phyloP scores from a whole-genome alignment of 2,113 vertebrate genomes.

The Lipotes vexillifer region DNA sequence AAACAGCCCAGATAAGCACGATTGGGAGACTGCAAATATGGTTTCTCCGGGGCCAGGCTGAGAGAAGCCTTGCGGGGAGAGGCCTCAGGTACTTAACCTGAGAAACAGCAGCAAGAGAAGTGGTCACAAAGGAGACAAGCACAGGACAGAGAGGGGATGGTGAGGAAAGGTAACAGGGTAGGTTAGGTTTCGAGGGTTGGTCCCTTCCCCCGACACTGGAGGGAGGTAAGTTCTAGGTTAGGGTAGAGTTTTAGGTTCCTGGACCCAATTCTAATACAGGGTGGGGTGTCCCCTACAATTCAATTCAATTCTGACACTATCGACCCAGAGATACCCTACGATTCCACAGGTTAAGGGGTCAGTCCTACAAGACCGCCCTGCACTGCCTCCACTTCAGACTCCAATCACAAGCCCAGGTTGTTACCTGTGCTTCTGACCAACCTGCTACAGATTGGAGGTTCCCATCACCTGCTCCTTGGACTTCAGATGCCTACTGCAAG shows the following conservation, averaged over 20 bases:
- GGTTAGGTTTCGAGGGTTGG: too few relatives aligned
- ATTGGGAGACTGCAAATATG: not conserved
- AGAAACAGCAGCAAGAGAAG: not conserved
- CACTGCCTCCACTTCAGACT: not conserved
- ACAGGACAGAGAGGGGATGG: not conserved
- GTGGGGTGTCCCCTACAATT: not conserved
- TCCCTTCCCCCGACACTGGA: not conserved
- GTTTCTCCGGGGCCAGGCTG: not conserved
- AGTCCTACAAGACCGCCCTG: not conserved
- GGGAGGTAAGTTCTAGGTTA: not conserved
- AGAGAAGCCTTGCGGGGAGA: rapidly evolving
- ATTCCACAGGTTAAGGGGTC: not conserved
- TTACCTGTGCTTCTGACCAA: not conserved
- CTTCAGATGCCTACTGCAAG: not conserved
- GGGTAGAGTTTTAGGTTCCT: not conserved
- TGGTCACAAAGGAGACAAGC: not conserved
- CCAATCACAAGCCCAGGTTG: not conserved
- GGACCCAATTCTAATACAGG: not conserved
- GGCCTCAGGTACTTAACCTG: not conserved
- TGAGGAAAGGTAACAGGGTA: not conserved
- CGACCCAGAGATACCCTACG: not conserved
- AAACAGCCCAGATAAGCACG: not conserved
- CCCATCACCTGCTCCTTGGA: not conserved
- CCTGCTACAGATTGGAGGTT: not conserved
- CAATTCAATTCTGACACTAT: not conserved